Evolutionary conservation across 2,797 vertebrate species (phyloP).

Genomic region (Danio jaintianensis): DNA sequence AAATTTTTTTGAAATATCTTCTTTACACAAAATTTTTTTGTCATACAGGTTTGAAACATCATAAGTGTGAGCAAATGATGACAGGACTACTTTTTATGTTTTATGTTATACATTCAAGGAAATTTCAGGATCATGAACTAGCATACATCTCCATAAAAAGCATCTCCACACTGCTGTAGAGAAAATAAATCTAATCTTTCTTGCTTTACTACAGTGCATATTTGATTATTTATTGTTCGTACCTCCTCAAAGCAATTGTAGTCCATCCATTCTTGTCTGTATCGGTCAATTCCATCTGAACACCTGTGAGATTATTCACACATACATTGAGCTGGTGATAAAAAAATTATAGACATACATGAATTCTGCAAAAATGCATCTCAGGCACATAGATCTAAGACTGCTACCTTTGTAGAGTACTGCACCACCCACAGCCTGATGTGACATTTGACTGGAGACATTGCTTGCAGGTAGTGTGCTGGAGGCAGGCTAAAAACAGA

Average conservation of each 20-base stretch:
- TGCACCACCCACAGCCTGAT: conserved; percentile 92
- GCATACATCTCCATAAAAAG: not conserved
- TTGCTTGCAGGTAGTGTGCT: conserved; percentile 85
- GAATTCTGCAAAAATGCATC: not conserved
- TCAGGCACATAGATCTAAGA: not conserved
- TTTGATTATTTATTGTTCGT: conserved; percentile 53
- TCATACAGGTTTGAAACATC: no score
- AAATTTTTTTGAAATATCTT: no score
- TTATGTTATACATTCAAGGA: no score
- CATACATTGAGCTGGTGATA: conserved; percentile 12
- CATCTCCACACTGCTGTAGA: not conserved
- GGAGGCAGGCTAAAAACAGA: conserved; percentile 86
- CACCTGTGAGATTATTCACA: conserved; percentile 78
- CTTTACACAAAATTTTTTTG: no score
- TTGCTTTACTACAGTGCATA: no score
- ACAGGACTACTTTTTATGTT: no score
- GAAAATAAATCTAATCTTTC: no score
- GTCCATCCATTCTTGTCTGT: conserved; percentile 93
- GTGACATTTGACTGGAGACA: conserved; percentile 85
- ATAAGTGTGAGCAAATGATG: no score
- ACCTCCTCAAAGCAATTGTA: conserved; percentile 92
- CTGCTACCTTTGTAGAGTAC: conserved; percentile 89
- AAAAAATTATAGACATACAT: not conserved
- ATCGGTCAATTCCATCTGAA: conserved; percentile 91
- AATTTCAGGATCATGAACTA: no score